These are phyloP conservation scores for Etheostoma cragini DNA, from an alignment of 2,113 vertebrate species.

Conservation along the genomic window DNA sequence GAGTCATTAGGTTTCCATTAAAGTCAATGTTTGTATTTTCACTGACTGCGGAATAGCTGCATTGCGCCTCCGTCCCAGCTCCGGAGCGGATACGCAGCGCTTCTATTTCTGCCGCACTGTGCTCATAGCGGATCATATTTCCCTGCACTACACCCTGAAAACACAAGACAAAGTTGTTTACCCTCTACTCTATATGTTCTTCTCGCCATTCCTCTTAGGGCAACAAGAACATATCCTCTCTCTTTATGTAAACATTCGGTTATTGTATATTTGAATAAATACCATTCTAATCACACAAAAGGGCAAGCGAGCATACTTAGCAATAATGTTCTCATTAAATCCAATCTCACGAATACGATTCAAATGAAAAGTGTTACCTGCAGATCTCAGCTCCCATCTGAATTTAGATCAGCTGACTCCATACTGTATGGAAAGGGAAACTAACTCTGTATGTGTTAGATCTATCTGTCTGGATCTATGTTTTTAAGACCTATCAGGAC, in stretches of 20 bases:
- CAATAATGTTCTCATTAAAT: slow-evolving; percentile 23
- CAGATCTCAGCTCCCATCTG: slow-evolving; percentile 13
- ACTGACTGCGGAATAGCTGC: no score
- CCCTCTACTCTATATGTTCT: no score
- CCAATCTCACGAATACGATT: slow-evolving; percentile 16
- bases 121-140: no score
- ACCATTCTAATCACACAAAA: not conserved
- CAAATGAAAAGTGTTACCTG: slow-evolving; percentile 36
- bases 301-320: not conserved
- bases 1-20: no score
- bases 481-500: slow-evolving; percentile 42
- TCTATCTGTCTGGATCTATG: slow-evolving; percentile 22
- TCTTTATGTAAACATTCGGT: not conserved
- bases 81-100: no score
- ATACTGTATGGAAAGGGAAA: slow-evolving; percentile 20
- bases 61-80: no score
- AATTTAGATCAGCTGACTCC: slow-evolving; percentile 31
- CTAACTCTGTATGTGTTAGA: slow-evolving; percentile 27
- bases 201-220: not conserved
- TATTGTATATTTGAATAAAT: slow-evolving; percentile 4
- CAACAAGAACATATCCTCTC: not conserved
- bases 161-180: no score
- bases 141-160: no score
- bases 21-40: no score
- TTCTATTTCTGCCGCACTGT: no score